These are phyloP conservation scores for Chrysolina americana DNA, from an alignment of 2,888 invertebrate species.

Conservation along the genomic window DNA sequence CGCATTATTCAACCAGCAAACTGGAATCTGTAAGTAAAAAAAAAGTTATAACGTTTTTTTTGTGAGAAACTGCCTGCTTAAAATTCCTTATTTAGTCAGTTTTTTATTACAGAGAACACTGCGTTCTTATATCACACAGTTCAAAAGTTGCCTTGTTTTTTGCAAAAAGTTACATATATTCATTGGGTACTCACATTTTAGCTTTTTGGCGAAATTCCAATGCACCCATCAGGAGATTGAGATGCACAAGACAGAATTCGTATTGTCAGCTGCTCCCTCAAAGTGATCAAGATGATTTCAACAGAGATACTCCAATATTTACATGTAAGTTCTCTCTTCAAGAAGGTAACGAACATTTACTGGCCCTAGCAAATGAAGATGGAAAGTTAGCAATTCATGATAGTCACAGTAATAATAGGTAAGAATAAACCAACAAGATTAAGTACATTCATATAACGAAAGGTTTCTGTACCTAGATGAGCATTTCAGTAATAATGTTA, in stretches of 20 bases:
- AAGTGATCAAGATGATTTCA: slow-evolving; percentile 66
- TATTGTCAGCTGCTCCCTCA: slow-evolving; percentile 75
- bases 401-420: slow-evolving; percentile 49
- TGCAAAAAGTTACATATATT: not conserved
- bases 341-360: slow-evolving; percentile 73
- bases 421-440: slow-evolving; percentile 7
- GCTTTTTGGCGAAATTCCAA: slow-evolving; percentile 76
- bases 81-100: too few species aligned
- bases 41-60: not conserved
- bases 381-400: slow-evolving; percentile 80
- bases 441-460: not conserved
- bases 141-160: too few species aligned
- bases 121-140: too few species aligned
- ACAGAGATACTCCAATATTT: slow-evolving; percentile 80
- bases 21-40: slow-evolving; percentile 55
- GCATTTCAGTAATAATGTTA: too few species aligned
- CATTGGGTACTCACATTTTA: slow-evolving; percentile 65
- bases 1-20: slow-evolving; percentile 55
- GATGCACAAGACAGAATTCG: slow-evolving; percentile 76
- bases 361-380: slow-evolving; percentile 90
- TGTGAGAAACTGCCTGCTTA: too few species aligned
- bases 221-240: slow-evolving; percentile 75
- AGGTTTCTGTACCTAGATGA: too few species aligned
- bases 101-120: too few species aligned
- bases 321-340: slow-evolving; percentile 83